phyloP scores from a whole-genome alignment of 2,113 vertebrate genomes.

The Dasypus novemcinctus region DNA sequence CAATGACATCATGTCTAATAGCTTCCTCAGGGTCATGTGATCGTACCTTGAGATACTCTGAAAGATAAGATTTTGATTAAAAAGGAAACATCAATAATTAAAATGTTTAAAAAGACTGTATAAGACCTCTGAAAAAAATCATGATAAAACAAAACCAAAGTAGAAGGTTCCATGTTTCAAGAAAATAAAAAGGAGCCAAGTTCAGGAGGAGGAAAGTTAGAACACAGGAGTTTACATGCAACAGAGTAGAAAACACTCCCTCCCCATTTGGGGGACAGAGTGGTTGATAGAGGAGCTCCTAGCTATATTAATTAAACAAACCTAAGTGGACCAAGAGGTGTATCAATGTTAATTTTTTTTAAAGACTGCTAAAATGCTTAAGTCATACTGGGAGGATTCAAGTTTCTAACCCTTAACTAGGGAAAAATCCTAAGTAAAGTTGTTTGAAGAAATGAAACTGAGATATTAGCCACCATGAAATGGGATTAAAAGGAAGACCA shows the following conservation, averaged over 20 bases:
- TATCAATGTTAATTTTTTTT: background rate
- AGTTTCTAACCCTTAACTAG: background rate
- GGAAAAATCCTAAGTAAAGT: background rate
- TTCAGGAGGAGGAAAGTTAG: background rate
- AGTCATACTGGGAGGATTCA: background rate
- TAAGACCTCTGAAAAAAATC: slow-evolving; percentile 30
- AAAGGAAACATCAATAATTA: slow-evolving; percentile 33
- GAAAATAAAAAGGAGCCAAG: background rate
- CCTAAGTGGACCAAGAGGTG: background rate
- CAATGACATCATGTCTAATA: slow-evolving; percentile 98
- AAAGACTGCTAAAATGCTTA: slow-evolving; percentile 23
- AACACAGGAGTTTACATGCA: background rate
- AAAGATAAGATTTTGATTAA: slow-evolving; percentile 67
- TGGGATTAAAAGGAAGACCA: background rate
- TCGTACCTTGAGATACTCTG: slow-evolving; percentile 96
- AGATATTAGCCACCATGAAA: background rate
- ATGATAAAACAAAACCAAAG: slow-evolving; percentile 23
- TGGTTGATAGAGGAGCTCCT: background rate
- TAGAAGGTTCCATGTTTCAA: slow-evolving; percentile 3
- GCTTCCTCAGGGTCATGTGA: slow-evolving; percentile 99
- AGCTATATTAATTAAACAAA: background rate
- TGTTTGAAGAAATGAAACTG: background rate
- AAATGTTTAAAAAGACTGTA: background rate
- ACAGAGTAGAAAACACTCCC: background rate
- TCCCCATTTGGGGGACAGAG: background rate